phyloP scores from a whole-genome alignment of 2,888 invertebrate genomes.

The Drosophila nr. medialis region DNA sequence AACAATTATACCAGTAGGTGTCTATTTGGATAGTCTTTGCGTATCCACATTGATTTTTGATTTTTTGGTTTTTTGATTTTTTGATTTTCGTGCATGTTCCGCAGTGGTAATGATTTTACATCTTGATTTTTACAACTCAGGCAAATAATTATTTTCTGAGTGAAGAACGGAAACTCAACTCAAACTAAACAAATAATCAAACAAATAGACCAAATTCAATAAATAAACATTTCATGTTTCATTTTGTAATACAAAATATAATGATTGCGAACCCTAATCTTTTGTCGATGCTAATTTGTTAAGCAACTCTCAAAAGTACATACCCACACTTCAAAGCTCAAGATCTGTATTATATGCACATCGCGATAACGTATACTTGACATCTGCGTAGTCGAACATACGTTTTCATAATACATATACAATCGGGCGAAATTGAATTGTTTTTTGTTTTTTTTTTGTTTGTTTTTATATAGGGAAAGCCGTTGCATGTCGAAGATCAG shows the following conservation, averaged over 20 bases:
- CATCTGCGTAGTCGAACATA: neutral
- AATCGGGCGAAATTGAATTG: neutral
- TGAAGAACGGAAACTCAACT: neutral
- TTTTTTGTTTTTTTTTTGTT: neutral
- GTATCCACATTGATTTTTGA: slow-evolving; percentile 7
- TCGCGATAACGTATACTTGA: neutral
- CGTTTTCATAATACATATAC: neutral
- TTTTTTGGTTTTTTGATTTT: neutral
- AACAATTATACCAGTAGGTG: neutral
- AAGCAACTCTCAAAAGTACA: neutral
- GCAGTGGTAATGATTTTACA: neutral
- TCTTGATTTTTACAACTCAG: neutral
- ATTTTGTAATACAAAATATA: neutral
- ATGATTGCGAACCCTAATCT: neutral
- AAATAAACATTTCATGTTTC: neutral
- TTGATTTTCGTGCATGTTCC: slow-evolving; percentile 1
- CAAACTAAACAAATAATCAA: neutral
- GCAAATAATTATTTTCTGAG: neutral
- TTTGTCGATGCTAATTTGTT: neutral
- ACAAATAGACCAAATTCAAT: neutral
- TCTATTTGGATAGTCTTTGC: neutral
- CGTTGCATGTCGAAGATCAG: neutral
- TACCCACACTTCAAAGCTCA: neutral
- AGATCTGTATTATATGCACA: neutral
- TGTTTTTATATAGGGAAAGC: neutral